Conservation (phyloP, 2,888 invertebrate species). For the Rhaphigaster nebulosa region DNA sequence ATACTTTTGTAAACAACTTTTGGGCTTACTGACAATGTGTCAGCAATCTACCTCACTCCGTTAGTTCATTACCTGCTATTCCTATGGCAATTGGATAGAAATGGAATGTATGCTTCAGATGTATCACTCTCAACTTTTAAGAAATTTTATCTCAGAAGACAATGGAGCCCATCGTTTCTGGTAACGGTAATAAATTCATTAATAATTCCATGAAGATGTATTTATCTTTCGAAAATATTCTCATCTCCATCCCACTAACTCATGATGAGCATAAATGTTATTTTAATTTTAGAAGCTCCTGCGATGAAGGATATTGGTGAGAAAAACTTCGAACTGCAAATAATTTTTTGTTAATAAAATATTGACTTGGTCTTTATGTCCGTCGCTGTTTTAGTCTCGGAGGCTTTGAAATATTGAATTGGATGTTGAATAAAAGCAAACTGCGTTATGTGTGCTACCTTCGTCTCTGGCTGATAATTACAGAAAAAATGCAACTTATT, state of each 20-base stretch:
- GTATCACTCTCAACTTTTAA: not conserved
- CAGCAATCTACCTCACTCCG: not conserved
- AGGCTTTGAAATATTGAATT: too few species aligned
- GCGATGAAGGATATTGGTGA: not conserved
- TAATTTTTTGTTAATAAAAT: too few species aligned
- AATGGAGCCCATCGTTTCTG: not conserved
- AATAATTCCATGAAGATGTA: not conserved
- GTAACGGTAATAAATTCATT: not conserved
- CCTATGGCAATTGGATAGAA: not conserved
- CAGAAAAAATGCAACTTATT: too few species aligned
- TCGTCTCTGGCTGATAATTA: too few species aligned
- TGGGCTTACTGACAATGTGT: not conserved
- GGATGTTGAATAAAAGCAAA: too few species aligned
- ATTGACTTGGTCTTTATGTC: too few species aligned
- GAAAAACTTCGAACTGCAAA: not conserved
- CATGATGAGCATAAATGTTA: not conserved
- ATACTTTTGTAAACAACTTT: not conserved
- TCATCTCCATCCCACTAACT: not conserved
- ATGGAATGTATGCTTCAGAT: not conserved
- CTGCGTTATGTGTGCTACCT: too few species aligned
- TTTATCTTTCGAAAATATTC: not conserved
- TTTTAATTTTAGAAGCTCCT: not conserved
- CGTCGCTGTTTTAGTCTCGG: too few species aligned
- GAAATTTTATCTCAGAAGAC: not conserved
- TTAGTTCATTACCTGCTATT: not conserved